Conservation (phyloP, 2,888 invertebrate species). For the Aspidiotus rigidus region DNA sequence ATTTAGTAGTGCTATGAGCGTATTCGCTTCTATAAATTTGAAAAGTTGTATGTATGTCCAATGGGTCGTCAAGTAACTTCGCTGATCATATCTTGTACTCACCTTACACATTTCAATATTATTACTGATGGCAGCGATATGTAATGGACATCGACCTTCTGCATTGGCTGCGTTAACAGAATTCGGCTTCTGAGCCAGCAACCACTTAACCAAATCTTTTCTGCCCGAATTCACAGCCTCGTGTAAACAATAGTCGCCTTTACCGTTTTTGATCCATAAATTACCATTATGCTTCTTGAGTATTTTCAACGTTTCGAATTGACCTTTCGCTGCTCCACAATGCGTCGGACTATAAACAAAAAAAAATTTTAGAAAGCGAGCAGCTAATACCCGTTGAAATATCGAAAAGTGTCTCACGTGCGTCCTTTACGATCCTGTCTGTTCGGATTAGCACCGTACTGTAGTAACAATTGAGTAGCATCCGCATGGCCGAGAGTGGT, state of each 20-base stretch:
- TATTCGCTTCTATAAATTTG: too few species aligned
- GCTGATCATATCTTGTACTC: slow-evolving; percentile 27
- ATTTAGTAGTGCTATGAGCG: too few species aligned
- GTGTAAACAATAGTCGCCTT: slow-evolving; percentile 90
- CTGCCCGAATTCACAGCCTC: slow-evolving; percentile 91
- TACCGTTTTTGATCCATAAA: slow-evolving; percentile 81
- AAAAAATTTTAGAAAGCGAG: slow-evolving; percentile 4
- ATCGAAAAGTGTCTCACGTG: slow-evolving; percentile 49
- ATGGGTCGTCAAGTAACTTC: too few species aligned
- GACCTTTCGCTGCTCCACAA: slow-evolving; percentile 93
- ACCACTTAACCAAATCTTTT: slow-evolving; percentile 78
- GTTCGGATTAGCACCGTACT: slow-evolving; percentile 82
- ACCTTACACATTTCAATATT: slow-evolving; percentile 86
- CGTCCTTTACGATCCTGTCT: slow-evolving; percentile 86
- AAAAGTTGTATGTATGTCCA: too few species aligned
- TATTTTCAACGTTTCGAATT: slow-evolving; percentile 74
- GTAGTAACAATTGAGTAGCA: slow-evolving; percentile 78
- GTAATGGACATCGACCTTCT: slow-evolving; percentile 84
- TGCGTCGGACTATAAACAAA: slow-evolving; percentile 61
- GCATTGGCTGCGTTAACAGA: slow-evolving; percentile 81
- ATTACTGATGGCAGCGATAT: slow-evolving; percentile 88
- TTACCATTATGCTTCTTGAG: slow-evolving; percentile 70
- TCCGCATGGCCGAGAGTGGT: slow-evolving; percentile 92
- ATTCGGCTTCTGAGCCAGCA: slow-evolving; percentile 71
- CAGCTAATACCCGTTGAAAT: slow-evolving; percentile 2